These are phyloP conservation scores for Hylaeus anthracinus DNA, from an alignment of 1,140 invertebrate species.

Conservation along the genomic window DNA sequence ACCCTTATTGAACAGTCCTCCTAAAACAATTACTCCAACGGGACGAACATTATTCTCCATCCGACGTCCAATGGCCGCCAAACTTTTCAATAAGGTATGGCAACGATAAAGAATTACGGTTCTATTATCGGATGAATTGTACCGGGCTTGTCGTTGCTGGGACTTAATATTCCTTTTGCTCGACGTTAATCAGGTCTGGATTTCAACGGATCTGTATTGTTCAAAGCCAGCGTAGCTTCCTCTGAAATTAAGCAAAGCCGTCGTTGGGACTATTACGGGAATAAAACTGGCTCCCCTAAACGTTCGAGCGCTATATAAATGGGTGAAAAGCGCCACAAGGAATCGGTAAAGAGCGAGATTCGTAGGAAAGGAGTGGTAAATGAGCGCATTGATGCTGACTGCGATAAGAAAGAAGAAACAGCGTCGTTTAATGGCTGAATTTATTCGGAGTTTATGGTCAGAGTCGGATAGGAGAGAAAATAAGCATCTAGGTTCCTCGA, in stretches of 20 bases:
- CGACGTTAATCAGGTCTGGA: slow-evolving; percentile 5
- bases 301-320: slow-evolving; percentile 51
- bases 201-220: slow-evolving; percentile 3
- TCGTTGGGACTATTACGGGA: slow-evolving; percentile 11
- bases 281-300: slow-evolving; percentile 33
- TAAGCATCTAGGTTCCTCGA: slow-evolving; percentile 23
- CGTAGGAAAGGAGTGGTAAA: slow-evolving; percentile 23
- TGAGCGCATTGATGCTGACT: slow-evolving; percentile 26
- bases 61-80: too few species aligned
- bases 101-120: background rate
- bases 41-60: too few species aligned
- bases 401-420: slow-evolving; percentile 23
- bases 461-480: slow-evolving; percentile 24
- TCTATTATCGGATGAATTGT: background rate
- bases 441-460: slow-evolving; percentile 49
- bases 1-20: too few species aligned
- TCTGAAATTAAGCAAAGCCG: slow-evolving; percentile 27
- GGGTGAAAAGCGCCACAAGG: slow-evolving; percentile 11
- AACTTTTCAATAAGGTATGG: background rate
- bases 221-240: background rate
- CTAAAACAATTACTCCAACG: too few species aligned
- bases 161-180: background rate
- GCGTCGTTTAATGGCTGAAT: slow-evolving; percentile 36
- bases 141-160: background rate
- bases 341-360: background rate